Percentiles rank a stretch among this genome's conserved stretches.
Conservation (phyloP, 2,113 vertebrate genomes). For the Gorilla gorilla region DNA sequence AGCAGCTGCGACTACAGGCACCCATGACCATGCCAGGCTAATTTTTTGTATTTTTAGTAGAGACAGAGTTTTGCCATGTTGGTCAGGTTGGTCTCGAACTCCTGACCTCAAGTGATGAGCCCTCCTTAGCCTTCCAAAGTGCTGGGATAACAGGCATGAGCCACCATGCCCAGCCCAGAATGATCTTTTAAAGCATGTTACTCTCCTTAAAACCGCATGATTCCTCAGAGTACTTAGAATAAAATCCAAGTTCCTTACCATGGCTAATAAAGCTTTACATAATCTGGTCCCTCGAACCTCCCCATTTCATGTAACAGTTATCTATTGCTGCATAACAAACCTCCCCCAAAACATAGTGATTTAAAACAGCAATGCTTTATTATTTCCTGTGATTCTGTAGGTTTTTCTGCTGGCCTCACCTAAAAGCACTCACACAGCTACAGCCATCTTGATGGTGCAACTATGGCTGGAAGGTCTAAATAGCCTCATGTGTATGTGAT, state of each 20-base stretch:
- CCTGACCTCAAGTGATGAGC: too few relatives aligned
- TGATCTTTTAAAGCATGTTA: not conserved
- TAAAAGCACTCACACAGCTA: not conserved
- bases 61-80: too few relatives aligned
- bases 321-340: not conserved
- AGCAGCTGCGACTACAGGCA: too few relatives aligned
- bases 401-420: not conserved
- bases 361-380: not conserved
- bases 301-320: not conserved
- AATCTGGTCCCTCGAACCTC: not conserved
- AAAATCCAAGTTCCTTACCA: not conserved
- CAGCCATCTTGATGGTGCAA: not conserved
- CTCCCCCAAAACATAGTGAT: not conserved
- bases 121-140: too few relatives aligned
- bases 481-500: not conserved
- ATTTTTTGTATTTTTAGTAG: too few relatives aligned
- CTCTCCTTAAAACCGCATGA: not conserved
- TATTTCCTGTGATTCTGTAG: not conserved
- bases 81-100: too few relatives aligned
- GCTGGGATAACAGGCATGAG: too few relatives aligned
- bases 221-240: not conserved
- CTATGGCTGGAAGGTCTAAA: not conserved
- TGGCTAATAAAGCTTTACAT: not conserved
- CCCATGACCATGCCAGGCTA: too few relatives aligned
- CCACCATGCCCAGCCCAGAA: not conserved